Conservation (phyloP, 2,797 vertebrate genomes). For the Clarias fuscus region DNA sequence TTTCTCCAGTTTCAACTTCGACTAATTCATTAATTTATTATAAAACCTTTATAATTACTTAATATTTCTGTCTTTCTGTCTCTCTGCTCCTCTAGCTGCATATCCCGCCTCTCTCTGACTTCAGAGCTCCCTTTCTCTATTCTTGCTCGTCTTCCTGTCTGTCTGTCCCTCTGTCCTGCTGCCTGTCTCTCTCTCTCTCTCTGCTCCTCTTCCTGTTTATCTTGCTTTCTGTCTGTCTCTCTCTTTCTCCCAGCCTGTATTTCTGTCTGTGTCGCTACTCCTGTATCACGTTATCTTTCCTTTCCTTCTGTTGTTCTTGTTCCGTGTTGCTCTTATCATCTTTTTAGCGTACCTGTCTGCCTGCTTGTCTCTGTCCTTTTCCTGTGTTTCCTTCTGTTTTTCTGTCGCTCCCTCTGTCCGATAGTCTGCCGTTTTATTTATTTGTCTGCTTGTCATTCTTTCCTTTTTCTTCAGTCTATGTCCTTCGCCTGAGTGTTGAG, state of each 20-base stretch:
- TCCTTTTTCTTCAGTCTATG: neutral
- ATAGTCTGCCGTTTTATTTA: neutral
- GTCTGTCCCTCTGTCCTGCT: too few species aligned
- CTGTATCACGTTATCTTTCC: too few species aligned
- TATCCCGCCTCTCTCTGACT: neutral
- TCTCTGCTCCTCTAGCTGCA: neutral
- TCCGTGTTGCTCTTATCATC: too few species aligned
- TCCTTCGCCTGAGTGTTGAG: neutral
- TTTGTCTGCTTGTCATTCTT: neutral
- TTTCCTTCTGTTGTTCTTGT: too few species aligned
- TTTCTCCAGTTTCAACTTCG: neutral
- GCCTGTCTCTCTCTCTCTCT: neutral
- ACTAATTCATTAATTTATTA: neutral
- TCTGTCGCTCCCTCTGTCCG: neutral
- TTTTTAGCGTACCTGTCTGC: too few species aligned
- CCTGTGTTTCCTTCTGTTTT: neutral
- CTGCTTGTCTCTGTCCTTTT: too few species aligned
- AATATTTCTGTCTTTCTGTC: neutral
- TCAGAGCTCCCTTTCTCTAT: neutral
- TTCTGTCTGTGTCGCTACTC: neutral
- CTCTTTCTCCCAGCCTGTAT: neutral
- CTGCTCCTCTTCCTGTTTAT: neutral
- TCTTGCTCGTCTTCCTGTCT: too few species aligned
- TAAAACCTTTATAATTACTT: neutral
- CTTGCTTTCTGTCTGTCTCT: neutral